Conservation (phyloP, 2,113 vertebrate species). For the Gnathonemus echidnorhynchus region DNA sequence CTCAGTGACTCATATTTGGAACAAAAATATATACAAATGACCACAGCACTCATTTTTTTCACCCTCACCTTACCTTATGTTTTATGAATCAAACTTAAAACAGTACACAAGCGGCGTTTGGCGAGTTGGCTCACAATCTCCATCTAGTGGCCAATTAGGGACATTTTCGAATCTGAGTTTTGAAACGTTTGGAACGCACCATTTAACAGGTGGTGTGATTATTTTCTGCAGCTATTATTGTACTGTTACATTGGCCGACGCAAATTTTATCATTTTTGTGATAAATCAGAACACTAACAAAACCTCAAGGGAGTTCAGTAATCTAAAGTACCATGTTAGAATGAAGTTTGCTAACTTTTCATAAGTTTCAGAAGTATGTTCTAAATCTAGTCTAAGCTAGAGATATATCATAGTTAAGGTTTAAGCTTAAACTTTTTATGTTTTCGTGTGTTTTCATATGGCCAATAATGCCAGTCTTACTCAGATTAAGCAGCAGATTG, state of each 20-base stretch:
- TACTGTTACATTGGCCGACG: background rate
- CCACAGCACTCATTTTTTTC: background rate
- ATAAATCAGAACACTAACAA: background rate
- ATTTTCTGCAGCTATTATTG: background rate
- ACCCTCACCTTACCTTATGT: background rate
- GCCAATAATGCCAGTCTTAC: background rate
- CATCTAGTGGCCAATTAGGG: background rate
- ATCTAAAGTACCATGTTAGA: background rate
- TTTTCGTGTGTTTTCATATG: background rate
- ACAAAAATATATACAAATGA: background rate
- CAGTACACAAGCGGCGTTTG: background rate
- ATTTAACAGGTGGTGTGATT: background rate
- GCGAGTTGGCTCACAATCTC: background rate
- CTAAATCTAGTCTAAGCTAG: too few relatives aligned
- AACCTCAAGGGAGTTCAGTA: background rate
- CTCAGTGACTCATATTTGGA: background rate
- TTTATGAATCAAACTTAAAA: background rate
- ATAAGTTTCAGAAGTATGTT: background rate
- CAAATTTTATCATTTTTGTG: background rate
- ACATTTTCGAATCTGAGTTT: background rate
- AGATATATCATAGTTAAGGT: background rate
- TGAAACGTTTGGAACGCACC: background rate
- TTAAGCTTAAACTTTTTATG: background rate
- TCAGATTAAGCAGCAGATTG: too few relatives aligned
- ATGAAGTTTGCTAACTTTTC: background rate